Evolutionary conservation across 37 sponge, comb jelly and placozoan species (phyloP).

Genomic region (Aphrocallistes beatrix): DNA sequence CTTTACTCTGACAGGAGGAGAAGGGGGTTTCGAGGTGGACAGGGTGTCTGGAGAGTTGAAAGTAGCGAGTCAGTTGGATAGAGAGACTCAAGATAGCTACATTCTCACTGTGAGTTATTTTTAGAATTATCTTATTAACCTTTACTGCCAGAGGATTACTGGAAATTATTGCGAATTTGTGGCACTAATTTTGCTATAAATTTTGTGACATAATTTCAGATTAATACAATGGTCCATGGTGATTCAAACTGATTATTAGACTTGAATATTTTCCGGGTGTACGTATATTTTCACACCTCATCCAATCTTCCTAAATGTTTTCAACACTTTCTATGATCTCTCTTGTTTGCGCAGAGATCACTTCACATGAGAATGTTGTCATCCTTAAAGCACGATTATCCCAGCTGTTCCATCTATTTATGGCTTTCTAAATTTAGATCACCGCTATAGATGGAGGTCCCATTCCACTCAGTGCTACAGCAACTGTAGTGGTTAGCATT

Average conservation of each 20-base stretch:
- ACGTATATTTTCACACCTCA: too few species aligned
- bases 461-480: slow-evolving; percentile 21
- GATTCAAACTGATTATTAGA: slow-evolving; percentile 25
- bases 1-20: neutral
- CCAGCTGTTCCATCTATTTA: too few species aligned
- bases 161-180: too few species aligned
- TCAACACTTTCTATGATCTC: too few species aligned
- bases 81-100: neutral
- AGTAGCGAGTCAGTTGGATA: neutral
- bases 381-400: too few species aligned
- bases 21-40: neutral
- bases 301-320: too few species aligned
- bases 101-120: neutral
- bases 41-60: neutral
- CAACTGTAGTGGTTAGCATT: slow-evolving; percentile 32
- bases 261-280: slow-evolving; percentile 35
- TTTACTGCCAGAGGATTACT: too few species aligned
- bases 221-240: slow-evolving; percentile 23
- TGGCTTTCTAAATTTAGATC: neutral
- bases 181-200: too few species aligned
- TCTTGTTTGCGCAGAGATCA: too few species aligned
- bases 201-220: too few species aligned
- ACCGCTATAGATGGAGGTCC: slow-evolving; percentile 13
- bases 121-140: too few species aligned
- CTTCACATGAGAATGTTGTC: too few species aligned